Percentiles rank a stretch among this genome's conserved stretches.
phyloP scores from a whole-genome alignment of 2,113 vertebrate species.

The Carassius carassius region DNA sequence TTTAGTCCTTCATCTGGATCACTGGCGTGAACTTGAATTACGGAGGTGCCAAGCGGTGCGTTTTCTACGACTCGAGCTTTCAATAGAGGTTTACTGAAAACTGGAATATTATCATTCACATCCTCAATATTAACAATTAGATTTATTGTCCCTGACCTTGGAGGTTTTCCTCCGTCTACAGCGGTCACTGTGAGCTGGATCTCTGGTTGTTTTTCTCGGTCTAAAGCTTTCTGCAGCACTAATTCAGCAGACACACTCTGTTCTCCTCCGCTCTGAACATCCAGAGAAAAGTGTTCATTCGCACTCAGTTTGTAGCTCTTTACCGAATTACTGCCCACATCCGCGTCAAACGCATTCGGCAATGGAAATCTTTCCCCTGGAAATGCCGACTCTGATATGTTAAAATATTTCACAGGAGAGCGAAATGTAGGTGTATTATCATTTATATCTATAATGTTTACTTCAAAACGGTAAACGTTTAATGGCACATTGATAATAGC shows the following conservation, averaged over 20 bases:
- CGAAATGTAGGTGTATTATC: conserved; percentile 52
- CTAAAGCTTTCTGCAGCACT: conserved; percentile 7
- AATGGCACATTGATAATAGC: conserved; percentile 54
- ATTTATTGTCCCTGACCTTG: background rate
- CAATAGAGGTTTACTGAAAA: conserved; percentile 41
- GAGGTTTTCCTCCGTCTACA: background rate
- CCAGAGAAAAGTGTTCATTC: background rate
- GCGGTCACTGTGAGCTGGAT: background rate
- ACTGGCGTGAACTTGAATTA: conserved; percentile 44
- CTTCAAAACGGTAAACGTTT: conserved; percentile 51
- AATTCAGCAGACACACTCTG: background rate
- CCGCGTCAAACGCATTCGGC: no score
- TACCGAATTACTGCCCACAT: background rate
- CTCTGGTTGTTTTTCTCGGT: background rate
- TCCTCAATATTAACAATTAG: no score
- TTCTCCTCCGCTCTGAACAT: background rate
- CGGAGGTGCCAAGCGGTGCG: no score
- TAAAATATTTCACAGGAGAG: background rate
- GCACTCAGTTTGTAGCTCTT: background rate
- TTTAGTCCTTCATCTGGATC: conserved; percentile 58
- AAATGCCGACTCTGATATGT: conserved; percentile 16
- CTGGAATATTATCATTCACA: background rate
- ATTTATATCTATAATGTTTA: conserved; percentile 56
- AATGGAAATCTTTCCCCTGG: no score
- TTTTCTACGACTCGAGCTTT: conserved; percentile 40